phyloP scores from a whole-genome alignment of 2,797 vertebrate genomes.

The Hoplostethus mediterraneus region DNA sequence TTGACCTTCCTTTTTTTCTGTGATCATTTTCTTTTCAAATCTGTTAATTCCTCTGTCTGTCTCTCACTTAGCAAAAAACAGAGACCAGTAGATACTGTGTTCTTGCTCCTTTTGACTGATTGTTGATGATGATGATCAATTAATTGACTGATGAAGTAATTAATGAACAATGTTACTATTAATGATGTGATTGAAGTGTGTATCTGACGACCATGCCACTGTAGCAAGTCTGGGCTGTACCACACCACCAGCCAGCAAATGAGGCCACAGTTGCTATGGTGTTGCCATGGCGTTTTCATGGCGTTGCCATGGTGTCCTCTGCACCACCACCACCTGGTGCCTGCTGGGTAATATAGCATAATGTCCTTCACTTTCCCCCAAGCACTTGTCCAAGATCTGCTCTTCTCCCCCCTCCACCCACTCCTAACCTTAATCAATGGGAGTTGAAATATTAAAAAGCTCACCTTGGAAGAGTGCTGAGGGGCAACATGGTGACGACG shows the following conservation, averaged over 20 bases:
- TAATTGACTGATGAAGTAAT: constrained; percentile 82
- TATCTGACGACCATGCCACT: constrained; percentile 87
- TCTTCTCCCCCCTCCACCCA: constrained; percentile 52
- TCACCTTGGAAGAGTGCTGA: constrained; percentile 50
- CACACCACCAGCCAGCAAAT: constrained; percentile 81
- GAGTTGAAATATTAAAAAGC: constrained; percentile 54
- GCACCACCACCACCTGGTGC: constrained; percentile 82
- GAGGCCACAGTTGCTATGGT: constrained; percentile 82
- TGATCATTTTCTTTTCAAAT: constrained; percentile 58
- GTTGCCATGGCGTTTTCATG: constrained; percentile 80
- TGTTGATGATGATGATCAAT: constrained; percentile 86
- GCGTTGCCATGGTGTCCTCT: constrained; percentile 81
- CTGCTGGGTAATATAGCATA: constrained; percentile 83
- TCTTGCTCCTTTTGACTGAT: constrained; percentile 89
- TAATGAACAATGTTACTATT: constrained; percentile 81
- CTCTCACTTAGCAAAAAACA: constrained; percentile 91
- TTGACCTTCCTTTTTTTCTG: constrained; percentile 52
- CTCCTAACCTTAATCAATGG: constrained; percentile 56
- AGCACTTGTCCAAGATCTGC: constrained; percentile 71
- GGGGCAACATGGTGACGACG: constrained; percentile 56
- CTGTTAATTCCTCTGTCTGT: constrained; percentile 77
- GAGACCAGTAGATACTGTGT: constrained; percentile 93
- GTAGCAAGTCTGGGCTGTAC: constrained; percentile 87
- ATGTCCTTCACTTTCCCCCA: constrained; percentile 75
- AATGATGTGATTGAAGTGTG: constrained; percentile 85